phyloP scores from a whole-genome alignment of 2,888 invertebrate species.

The Sipha maydis region DNA sequence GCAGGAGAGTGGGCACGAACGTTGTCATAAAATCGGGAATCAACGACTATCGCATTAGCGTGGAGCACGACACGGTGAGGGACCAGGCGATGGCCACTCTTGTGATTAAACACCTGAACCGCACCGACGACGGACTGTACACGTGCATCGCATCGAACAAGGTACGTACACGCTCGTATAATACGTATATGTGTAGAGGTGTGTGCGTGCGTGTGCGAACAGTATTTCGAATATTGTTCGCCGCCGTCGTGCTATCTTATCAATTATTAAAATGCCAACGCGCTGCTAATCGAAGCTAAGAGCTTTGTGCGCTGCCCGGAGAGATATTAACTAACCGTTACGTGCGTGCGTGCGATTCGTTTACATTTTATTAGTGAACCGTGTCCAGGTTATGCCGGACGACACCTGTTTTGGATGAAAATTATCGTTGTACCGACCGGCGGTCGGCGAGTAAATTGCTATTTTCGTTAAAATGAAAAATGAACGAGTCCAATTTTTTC shows the following conservation, averaged over 20 bases:
- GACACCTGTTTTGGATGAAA: too few species aligned
- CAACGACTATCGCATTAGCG: conserved; percentile 53
- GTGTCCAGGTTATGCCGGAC: too few species aligned
- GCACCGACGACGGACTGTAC: conserved; percentile 87
- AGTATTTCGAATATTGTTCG: too few species aligned
- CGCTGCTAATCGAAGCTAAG: neutral
- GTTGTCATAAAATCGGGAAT: conserved; percentile 50
- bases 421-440: too few species aligned
- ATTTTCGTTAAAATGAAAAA: too few species aligned
- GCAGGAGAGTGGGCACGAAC: conserved; percentile 54
- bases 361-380: neutral
- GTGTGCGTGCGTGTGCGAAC: too few species aligned
- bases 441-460: too few species aligned
- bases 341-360: neutral
- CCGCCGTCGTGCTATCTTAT: neutral
- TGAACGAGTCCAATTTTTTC: too few species aligned
- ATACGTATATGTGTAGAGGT: neutral
- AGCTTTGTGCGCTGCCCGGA: neutral
- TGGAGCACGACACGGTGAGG: conserved; percentile 29
- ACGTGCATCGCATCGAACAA: conserved; percentile 85
- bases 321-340: neutral
- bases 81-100: conserved; percentile 75
- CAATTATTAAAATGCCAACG: conserved; percentile 19
- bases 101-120: conserved; percentile 74
- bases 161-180: conserved; percentile 64